Evolutionary conservation across 2,113 vertebrate species (phyloP).

Genomic region (Sclerurus mexicanus): DNA sequence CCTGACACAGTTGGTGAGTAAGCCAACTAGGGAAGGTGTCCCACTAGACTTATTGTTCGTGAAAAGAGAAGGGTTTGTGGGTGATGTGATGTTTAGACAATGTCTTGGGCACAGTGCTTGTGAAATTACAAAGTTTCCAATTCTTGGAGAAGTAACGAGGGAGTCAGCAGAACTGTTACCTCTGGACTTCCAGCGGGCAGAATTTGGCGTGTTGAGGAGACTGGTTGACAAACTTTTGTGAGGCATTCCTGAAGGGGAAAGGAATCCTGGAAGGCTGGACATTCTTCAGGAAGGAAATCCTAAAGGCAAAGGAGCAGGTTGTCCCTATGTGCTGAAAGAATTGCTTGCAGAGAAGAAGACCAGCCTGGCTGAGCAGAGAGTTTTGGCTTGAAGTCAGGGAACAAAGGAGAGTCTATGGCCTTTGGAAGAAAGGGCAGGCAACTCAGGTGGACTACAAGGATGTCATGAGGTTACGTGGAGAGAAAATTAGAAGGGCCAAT

Average conservation of each 20-base stretch:
- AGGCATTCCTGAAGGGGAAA: neutral
- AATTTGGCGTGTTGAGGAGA: neutral
- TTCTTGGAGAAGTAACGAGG: neutral
- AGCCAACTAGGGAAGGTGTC: neutral
- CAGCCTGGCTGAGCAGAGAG: neutral
- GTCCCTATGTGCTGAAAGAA: neutral
- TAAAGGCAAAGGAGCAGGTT: neutral
- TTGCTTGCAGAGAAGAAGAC: neutral
- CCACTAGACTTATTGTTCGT: neutral
- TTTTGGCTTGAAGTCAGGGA: neutral
- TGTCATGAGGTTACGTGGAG: neutral
- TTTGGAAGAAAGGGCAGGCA: neutral
- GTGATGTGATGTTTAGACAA: neutral
- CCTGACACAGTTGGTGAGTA: neutral
- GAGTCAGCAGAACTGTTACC: neutral
- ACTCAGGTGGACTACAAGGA: neutral
- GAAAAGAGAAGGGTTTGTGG: neutral
- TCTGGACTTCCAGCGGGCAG: neutral
- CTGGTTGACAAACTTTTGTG: neutral
- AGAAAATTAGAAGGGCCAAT: neutral
- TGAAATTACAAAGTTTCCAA: neutral
- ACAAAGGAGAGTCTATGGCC: neutral
- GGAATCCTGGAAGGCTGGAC: neutral
- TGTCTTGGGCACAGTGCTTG: neutral
- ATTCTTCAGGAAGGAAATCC: neutral